Evolutionary conservation across 2,113 vertebrate species (phyloP).

Genomic region (Dasyprocta punctata): DNA sequence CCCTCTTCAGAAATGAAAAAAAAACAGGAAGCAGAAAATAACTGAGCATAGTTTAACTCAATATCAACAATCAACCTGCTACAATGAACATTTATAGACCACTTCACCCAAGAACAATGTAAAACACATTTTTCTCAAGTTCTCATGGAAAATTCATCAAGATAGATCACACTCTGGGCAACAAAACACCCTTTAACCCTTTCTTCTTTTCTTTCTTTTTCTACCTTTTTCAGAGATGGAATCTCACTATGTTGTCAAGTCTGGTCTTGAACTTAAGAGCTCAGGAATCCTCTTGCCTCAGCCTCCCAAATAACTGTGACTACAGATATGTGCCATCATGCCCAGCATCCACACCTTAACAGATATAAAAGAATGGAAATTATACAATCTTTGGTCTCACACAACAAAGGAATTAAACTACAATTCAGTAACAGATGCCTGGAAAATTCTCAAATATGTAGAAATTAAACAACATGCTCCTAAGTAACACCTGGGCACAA

Average conservation of each 20-base stretch:
- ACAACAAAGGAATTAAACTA: background rate
- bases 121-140: background rate
- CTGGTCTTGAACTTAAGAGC: background rate
- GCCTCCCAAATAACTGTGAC: background rate
- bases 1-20: background rate
- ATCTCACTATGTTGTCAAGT: background rate
- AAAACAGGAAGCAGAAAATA: background rate
- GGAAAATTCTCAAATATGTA: background rate
- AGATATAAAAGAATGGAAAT: background rate
- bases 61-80: background rate
- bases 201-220: background rate
- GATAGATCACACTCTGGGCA: background rate
- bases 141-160: background rate
- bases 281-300: background rate
- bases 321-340: background rate
- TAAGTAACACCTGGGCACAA: background rate
- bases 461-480: background rate
- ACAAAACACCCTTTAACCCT: background rate
- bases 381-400: background rate
- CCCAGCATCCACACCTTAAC: background rate
- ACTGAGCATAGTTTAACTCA: background rate
- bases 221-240: background rate
- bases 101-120: background rate
- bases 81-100: background rate
- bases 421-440: background rate